Evolutionary conservation across 2,888 invertebrate genomes (phyloP), one percentile per base, ranked within the genome.

Genomic region (Bursaphelenchus okinawaensis): DNA sequence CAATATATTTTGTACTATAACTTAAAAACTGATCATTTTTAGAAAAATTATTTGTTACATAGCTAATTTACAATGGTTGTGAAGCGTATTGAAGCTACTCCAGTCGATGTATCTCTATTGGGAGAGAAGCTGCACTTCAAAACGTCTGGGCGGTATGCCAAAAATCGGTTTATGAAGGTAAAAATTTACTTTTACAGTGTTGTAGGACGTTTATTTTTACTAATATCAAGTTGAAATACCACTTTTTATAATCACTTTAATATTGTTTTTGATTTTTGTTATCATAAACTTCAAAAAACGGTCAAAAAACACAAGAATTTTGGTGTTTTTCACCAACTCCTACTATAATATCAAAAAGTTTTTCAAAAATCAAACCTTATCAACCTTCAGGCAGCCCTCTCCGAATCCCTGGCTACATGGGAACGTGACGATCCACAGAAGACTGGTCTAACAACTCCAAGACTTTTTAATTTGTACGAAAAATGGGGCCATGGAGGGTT

Each of bases 401-500:
- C 72, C 22, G 74, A 75, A 50, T 59, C 58, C 8, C 51, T 60
- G 0, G 68, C 71, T 0, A 62, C 61, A 0, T 74, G 62, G 58
- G 55, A 31, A 16, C 63, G 61, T 2, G 16, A 65, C 0, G 67
- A 75, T 28, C 60, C 64, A 3, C 61, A 31, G 19, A 67, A 69
- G 16, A 61, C 67, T 50, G 77, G 77, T 27, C 59, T 75, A 12
- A 75, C 77, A 9, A 71, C 74, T 23, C 61, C 66, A 7, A 31
- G 56, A 1, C 27, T 70, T 4, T 40, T 69, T n/a, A 68, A 68
- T 24, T 57, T 68, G 28, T 75, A 75, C 40, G 71, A 71, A 20
- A 74, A 74, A 52, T 75, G 72, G 73, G 74, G 67, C 8, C 65
- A 70, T 22, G 75, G 75, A 40, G 61, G 59, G 7, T 74, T 69